Base-by-base conservation (phyloP, 2,113 vertebrate species). In the Carlito syrichta region DNA sequence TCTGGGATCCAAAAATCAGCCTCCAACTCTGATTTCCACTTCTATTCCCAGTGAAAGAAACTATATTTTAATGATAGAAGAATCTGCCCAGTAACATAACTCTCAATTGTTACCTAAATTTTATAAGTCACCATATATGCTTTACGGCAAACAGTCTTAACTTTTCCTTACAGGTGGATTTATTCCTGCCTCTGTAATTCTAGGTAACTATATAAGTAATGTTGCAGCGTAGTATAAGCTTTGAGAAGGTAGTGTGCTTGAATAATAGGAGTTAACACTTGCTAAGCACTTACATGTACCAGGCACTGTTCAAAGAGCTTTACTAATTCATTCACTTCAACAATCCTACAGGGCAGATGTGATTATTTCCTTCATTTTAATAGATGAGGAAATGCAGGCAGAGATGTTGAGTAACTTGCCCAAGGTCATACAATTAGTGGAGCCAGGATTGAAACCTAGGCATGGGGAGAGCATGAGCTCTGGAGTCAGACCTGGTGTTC, bases 51-150 rank as follows among this genome's bases (percentile, higher is more conserved):
- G 45, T 78, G 90, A 89, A 45, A 93, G 27, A 96, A 96, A 89
- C n/a, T 88, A 74, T 81, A n/a, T 84, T 95, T 91, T 89, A 95
- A 76, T 74, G 58, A 89, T 12, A 85, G 38, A 89, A 69, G 20
- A 82, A 74, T 45, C 87, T 90, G 13, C 69, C n/a, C 48, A 92
- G 50, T 62, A 83, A 96, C 14, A 22, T 25, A 86, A 91, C 17
- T 50, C 35, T 50, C 38, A 60, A 22, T 71, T 58, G 16, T 76
- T 81, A 30, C 45, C 22, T 50, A n/a, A n/a, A 73, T 58, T 96
- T 85, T 43, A 77, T 84, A 96, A 89, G 2, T 40, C 40, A 71
- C 17, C 66, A 27, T 60, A 27, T 60, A 16, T 16, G 5, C 0
- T 0, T 95, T 52, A 52, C 14, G 14, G 91, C 73, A 89, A 30